These are phyloP conservation scores for Eilema depressum DNA, from an alignment of 2,888 invertebrate genomes.

Conservation along the genomic window DNA sequence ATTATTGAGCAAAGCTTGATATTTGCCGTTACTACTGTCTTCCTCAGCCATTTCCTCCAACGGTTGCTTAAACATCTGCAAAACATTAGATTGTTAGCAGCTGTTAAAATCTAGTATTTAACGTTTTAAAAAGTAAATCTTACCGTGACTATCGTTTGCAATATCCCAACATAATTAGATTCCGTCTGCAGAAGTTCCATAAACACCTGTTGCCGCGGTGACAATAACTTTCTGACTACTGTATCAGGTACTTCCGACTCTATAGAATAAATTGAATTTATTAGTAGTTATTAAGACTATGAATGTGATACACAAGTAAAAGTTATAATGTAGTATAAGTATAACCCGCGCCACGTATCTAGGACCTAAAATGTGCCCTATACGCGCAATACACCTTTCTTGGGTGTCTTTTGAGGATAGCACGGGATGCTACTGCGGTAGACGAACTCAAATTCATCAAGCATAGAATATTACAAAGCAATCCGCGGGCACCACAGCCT, in stretches of 20 bases:
- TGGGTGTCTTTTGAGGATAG: too few relatives aligned
- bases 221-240: conserved; percentile 89
- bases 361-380: too few relatives aligned
- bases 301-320: neutral
- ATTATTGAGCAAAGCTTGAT: conserved; percentile 92
- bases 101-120: conserved; percentile 8
- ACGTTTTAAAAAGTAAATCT: conserved; percentile 43
- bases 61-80: conserved; percentile 96
- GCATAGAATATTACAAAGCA: too few relatives aligned
- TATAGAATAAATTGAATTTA: conserved; percentile 42
- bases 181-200: conserved; percentile 98
- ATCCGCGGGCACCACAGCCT: too few relatives aligned
- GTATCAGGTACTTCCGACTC: conserved; percentile 88
- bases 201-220: conserved; percentile 93
- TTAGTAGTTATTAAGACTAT: neutral
- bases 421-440: too few relatives aligned
- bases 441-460: too few relatives aligned
- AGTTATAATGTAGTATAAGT: neutral
- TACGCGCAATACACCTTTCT: too few relatives aligned
- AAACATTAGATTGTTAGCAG: conserved; percentile 29
- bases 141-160: conserved; percentile 97
- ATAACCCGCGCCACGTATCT: too few relatives aligned
- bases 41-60: conserved; percentile 95
- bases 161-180: conserved; percentile 98
- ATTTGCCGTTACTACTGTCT: conserved; percentile 88